Conservation (phyloP, 2,888 invertebrate species). For the Caenorhabditis macrosperma region DNA sequence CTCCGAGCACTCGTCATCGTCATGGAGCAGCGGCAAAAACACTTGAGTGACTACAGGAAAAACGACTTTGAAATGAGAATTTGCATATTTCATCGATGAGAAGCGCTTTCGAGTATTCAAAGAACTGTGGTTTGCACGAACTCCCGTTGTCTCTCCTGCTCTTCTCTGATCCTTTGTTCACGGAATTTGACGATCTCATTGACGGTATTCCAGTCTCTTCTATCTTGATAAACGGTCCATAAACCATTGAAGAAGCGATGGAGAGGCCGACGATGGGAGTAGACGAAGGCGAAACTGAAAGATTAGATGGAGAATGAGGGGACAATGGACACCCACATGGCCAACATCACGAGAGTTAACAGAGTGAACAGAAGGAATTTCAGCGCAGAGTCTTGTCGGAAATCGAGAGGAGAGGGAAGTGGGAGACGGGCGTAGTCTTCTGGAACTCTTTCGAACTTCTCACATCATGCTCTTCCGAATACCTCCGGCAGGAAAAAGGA, state of each 20-base stretch:
- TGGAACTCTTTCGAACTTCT: neutral
- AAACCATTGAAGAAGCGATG: neutral
- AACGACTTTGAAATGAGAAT: neutral
- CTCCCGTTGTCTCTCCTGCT: neutral
- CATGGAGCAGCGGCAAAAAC: constrained; percentile 19
- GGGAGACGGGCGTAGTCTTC: constrained; percentile 1
- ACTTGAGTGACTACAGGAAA: constrained; percentile 8
- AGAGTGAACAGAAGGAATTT: neutral
- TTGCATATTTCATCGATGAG: neutral
- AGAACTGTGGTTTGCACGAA: neutral
- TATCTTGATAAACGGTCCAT: constrained; percentile 9
- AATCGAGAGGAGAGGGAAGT: constrained; percentile 2
- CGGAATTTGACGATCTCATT: constrained; percentile 12
- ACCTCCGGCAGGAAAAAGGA: neutral
- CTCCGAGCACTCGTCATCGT: constrained; percentile 16
- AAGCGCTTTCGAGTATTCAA: neutral
- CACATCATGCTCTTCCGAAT: neutral
- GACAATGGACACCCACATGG: neutral
- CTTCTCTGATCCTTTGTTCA: neutral
- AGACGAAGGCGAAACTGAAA: constrained; percentile 3
- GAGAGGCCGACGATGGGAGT: neutral
- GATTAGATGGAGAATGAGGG: neutral
- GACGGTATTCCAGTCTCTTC: neutral
- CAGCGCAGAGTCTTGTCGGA: neutral
- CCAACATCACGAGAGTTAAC: neutral